A percentile compares a stretch with the other conserved stretches of the same genome.
Conservation (phyloP, 2,888 invertebrate species). For the Flexamia atlantica region DNA sequence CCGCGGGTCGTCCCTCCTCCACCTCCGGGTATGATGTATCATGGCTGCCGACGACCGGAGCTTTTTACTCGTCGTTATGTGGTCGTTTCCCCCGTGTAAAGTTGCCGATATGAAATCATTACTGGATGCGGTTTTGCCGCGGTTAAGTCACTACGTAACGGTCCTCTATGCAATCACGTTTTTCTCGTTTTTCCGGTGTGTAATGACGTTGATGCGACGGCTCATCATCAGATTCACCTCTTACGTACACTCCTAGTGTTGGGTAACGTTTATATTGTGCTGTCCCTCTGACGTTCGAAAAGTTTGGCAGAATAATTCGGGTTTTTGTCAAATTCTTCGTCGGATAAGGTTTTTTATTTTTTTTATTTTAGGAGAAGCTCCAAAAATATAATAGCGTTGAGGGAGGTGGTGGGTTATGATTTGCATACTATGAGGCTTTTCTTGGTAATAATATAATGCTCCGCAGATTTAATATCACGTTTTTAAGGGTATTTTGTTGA, state of each 20-base stretch:
- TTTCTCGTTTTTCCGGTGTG: slow-evolving; percentile 5
- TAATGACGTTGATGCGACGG: neutral
- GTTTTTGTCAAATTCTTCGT: too few relatives aligned
- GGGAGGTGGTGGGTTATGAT: too few relatives aligned
- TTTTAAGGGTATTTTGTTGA: too few relatives aligned
- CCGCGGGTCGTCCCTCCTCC: neutral
- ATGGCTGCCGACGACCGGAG: neutral
- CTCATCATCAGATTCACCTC: neutral
- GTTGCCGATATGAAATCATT: neutral
- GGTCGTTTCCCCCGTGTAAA: slow-evolving; percentile 2
- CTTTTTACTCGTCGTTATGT: neutral
- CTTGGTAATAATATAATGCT: too few relatives aligned
- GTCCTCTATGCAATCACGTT: neutral
- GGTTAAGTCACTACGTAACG: neutral
- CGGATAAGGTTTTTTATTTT: too few relatives aligned
- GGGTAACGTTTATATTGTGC: too few relatives aligned
- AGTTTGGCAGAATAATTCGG: too few relatives aligned
- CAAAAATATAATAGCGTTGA: too few relatives aligned
- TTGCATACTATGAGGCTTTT: too few relatives aligned
- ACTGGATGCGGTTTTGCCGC: neutral
- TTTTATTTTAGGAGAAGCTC: too few relatives aligned
- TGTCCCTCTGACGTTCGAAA: too few relatives aligned
- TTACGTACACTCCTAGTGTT: neutral
- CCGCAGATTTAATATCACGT: too few relatives aligned
- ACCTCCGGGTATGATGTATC: neutral